Percentiles rank a stretch among this genome's conserved stretches.
Conservation (phyloP, 2,888 invertebrate genomes). For the Cheilosia scutellata region DNA sequence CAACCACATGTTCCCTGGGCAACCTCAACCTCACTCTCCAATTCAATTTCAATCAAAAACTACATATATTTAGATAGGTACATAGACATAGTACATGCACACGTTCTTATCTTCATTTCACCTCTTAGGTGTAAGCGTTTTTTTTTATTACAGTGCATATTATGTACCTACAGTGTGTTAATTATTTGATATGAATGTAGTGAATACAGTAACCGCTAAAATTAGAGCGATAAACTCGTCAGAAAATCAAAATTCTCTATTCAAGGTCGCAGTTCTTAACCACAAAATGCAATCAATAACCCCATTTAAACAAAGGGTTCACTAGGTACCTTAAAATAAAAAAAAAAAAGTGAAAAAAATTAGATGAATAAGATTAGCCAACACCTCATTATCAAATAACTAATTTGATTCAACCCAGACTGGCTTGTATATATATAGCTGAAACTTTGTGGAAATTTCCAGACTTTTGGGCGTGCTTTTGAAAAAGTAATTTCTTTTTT, state of each 20-base stretch:
- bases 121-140: slow-evolving; percentile 14
- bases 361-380: too few relatives aligned
- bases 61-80: background rate
- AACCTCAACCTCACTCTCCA: slow-evolving; percentile 18
- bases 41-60: background rate
- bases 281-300: slow-evolving; percentile 22
- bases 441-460: slow-evolving; percentile 42
- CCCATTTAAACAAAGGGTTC: background rate
- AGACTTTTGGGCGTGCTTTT: slow-evolving; percentile 50
- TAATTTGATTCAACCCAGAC: background rate
- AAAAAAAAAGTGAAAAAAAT: background rate
- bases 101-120: background rate
- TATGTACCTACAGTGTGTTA: background rate
- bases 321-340: background rate
- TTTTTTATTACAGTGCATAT: background rate
- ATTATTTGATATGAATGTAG: slow-evolving; percentile 16
- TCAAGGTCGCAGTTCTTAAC: slow-evolving; percentile 41
- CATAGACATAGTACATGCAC: background rate
- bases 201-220: slow-evolving; percentile 5
- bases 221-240: background rate
- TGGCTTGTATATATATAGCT: background rate
- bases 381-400: background rate
- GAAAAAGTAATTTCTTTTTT: slow-evolving; percentile 34
- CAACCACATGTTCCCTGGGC: slow-evolving; percentile 20
- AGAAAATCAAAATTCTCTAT: slow-evolving; percentile 13